Conservation (phyloP, 2,888 invertebrate genomes). For the Oegoconia quadripuncta region DNA sequence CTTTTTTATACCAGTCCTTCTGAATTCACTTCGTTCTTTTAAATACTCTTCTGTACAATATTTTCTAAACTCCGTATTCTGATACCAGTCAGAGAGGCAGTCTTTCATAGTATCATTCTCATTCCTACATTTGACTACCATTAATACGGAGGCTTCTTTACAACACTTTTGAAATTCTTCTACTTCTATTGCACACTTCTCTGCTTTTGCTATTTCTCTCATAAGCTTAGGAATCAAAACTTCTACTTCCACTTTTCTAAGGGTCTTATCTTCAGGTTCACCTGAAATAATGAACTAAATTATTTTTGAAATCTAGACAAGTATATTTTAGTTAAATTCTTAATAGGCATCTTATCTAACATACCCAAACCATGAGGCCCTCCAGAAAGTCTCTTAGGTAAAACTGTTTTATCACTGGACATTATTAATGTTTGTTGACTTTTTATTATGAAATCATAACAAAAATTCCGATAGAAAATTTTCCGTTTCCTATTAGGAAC, state of each 20-base stretch:
- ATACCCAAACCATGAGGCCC: constrained; percentile 80
- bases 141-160: constrained; percentile 81
- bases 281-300: constrained; percentile 71
- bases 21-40: constrained; percentile 87
- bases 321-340: background rate
- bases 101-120: constrained; percentile 84
- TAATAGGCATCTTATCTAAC: constrained; percentile 2
- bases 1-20: constrained; percentile 87
- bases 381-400: constrained; percentile 58
- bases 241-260: constrained; percentile 93
- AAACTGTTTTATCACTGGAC: constrained; percentile 48
- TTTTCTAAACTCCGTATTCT: constrained; percentile 85
- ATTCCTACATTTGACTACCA: constrained; percentile 87
- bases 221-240: constrained; percentile 94
- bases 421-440: constrained; percentile 4
- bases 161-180: constrained; percentile 86
- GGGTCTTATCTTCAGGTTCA: constrained; percentile 89
- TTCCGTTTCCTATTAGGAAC: too few species aligned
- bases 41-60: constrained; percentile 90
- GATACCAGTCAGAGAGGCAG: constrained; percentile 88
- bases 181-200: constrained; percentile 88
- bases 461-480: too few species aligned
- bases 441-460: background rate
- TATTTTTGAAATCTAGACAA: background rate
- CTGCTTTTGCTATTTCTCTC: constrained; percentile 87